phyloP scores from a whole-genome alignment of 2,888 invertebrate species.

The Pseudoips prasinana region DNA sequence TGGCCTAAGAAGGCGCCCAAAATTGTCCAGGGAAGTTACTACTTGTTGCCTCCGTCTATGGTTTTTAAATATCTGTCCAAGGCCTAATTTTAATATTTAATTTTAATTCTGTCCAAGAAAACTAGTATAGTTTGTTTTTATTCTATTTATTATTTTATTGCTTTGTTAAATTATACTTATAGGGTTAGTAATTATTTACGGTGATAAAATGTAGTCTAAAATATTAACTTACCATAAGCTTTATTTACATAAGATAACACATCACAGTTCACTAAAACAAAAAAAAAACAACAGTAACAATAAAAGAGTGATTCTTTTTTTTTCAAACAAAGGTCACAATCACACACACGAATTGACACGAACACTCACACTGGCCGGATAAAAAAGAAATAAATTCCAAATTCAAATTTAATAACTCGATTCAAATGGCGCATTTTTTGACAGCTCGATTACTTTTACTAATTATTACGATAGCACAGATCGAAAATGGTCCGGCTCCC shows the following conservation, averaged over 20 bases:
- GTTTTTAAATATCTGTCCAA: too few species aligned
- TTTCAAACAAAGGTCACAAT: conserved; percentile 43
- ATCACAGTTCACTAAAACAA: conserved; percentile 21
- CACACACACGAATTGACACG: conserved; percentile 47
- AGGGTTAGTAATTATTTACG: too few species aligned
- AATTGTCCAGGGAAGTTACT: too few species aligned
- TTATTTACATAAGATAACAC: conserved; percentile 18
- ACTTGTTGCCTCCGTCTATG: too few species aligned
- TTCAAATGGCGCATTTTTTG: conserved; percentile 30
- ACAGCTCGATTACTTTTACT: conserved; percentile 37
- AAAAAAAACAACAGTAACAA: conserved; percentile 17
- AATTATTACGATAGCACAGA: conserved; percentile 39
- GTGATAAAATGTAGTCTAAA: too few species aligned
- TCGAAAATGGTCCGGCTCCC: conserved; percentile 35
- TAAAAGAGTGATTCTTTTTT: conserved; percentile 17
- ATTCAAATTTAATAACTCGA: conserved; percentile 44
- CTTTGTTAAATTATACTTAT: too few species aligned
- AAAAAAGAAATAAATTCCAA: conserved; percentile 44
- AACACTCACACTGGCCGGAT: conserved; percentile 49
- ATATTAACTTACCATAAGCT: conserved; percentile 27
- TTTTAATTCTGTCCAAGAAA: too few species aligned
- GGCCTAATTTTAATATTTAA: too few species aligned
- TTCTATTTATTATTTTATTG: too few species aligned
- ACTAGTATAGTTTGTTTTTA: too few species aligned
- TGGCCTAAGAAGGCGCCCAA: too few species aligned